Base-by-base conservation (phyloP, 2,797 vertebrate genomes). In the Catostomus latipinnis region DNA sequence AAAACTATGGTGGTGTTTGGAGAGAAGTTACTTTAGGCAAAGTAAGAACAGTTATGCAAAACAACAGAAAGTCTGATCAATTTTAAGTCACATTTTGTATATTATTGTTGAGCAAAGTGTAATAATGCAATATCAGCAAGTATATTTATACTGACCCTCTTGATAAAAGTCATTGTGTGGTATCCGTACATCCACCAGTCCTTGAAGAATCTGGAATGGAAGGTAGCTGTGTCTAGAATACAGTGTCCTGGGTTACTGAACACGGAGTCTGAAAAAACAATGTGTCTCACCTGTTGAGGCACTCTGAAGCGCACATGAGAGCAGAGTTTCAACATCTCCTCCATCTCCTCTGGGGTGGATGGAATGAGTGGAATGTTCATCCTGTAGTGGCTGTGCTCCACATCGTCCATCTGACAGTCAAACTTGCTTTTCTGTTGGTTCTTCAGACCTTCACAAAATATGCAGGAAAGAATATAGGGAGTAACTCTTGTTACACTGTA, bases 221-320 rank as follows among this genome's bases (percentile, higher is more conserved):
- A 84, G 9, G 49, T 52, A 8, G 49, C 8, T 52, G 49, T 52
- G 49, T 9, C 49, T 52, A 9, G 49, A 50, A 50, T 9, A 57
- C 12, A 8, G 5, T 11, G 34, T 34, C 34, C 34, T 34, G 34
- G 34, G 34, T 34, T 34, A 34, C 2, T 22, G 8, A 61, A 18
- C 49, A 2, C 10, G 1, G 49, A 52, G 7, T 52, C 49, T 52
- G 49, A 9, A 52, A 22, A 52, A 52, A 52, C 49, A 52, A 8
- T 52, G 49, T 8, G 8, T 10, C 49, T 52, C 49, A 96, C 96
- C 94, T 96, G 96, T 81, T 94, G 94, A 0, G 96, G 98, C 87
- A 99, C 96, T 90, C 95, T 98, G 86, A 98, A 98, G 76, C 97
- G 95, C 76, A 97, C 95, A 0, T 97, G 96, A 48, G 98, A 99